Percentiles rank a stretch among this genome's conserved stretches.
Evolutionary conservation across 1,140 invertebrate genomes (phyloP).

Genomic region (Cydia pomonella): DNA sequence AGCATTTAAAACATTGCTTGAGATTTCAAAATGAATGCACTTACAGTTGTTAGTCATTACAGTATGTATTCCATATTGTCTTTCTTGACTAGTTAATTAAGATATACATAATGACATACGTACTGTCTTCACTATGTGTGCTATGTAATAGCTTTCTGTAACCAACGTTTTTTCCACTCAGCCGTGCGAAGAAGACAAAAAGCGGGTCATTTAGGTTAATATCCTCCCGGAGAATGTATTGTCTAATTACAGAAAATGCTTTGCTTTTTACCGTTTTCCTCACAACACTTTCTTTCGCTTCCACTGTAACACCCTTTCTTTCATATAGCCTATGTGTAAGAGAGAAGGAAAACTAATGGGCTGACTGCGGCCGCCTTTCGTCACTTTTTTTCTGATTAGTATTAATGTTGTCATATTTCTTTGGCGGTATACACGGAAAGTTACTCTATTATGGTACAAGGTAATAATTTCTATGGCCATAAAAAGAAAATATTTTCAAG

Average conservation of each 20-base stretch:
- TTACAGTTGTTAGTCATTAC: too few species aligned
- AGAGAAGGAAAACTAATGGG: background rate
- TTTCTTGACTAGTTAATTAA: too few species aligned
- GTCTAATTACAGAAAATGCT: constrained; percentile 33
- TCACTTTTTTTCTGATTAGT: constrained; percentile 30
- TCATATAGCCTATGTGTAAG: constrained; percentile 6
- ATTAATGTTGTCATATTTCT: constrained; percentile 29
- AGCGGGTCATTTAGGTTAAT: constrained; percentile 28
- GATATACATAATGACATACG: too few species aligned
- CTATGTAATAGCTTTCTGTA: constrained; percentile 29
- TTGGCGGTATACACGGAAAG: constrained; percentile 13
- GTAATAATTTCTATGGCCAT: background rate
- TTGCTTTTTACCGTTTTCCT: constrained; percentile 28
- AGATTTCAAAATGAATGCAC: too few species aligned
- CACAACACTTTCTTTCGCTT: constrained; percentile 23
- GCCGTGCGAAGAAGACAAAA: constrained; percentile 27
- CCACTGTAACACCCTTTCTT: background rate
- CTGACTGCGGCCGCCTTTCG: background rate
- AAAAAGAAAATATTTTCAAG: background rate
- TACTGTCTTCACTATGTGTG: background rate
- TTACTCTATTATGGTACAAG: background rate
- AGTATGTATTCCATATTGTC: too few species aligned
- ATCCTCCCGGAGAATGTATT: constrained; percentile 29
- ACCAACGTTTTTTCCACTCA: constrained; percentile 30
- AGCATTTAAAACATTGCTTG: too few species aligned